phyloP scores from a whole-genome alignment of 1,140 invertebrate genomes.

The Holcopasites calliopsidis region DNA sequence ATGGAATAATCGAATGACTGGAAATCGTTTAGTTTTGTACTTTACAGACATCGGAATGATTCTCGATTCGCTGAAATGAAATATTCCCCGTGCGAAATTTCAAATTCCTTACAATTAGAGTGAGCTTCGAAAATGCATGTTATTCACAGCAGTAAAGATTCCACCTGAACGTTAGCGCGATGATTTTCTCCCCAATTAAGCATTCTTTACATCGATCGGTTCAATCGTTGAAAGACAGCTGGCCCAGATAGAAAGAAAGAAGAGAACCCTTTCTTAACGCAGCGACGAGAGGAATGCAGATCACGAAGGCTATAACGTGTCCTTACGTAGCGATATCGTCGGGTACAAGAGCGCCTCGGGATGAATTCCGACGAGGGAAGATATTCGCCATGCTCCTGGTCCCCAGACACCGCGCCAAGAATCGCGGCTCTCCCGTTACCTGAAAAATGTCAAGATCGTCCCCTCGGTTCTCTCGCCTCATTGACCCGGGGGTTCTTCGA shows the following conservation, averaged over 20 bases:
- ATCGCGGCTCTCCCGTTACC: constrained; percentile 17
- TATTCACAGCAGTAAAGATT: no score
- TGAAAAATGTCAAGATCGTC: constrained; percentile 44
- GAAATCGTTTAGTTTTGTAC: no score
- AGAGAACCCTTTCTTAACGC: not conserved
- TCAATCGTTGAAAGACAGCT: not conserved
- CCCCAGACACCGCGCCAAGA: not conserved
- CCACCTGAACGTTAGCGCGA: no score
- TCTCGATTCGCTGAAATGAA: no score
- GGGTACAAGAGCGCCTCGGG: not conserved
- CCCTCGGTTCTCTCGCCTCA: constrained; percentile 30
- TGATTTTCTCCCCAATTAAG: no score
- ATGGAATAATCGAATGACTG: no score
- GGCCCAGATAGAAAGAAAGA: not conserved
- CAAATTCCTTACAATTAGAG: no score
- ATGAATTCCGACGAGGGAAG: constrained; percentile 11
- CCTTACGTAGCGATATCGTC: constrained; percentile 1
- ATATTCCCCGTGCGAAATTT: no score
- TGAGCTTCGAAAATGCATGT: no score
- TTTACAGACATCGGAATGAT: no score
- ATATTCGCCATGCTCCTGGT: not conserved
- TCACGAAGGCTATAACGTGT: constrained; percentile 1
- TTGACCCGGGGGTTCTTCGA: constrained; percentile 29
- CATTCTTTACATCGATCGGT: no score
- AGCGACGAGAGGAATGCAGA: not conserved